Conservation (phyloP, 2,888 invertebrate species). For the Chrysolina haemoptera region DNA sequence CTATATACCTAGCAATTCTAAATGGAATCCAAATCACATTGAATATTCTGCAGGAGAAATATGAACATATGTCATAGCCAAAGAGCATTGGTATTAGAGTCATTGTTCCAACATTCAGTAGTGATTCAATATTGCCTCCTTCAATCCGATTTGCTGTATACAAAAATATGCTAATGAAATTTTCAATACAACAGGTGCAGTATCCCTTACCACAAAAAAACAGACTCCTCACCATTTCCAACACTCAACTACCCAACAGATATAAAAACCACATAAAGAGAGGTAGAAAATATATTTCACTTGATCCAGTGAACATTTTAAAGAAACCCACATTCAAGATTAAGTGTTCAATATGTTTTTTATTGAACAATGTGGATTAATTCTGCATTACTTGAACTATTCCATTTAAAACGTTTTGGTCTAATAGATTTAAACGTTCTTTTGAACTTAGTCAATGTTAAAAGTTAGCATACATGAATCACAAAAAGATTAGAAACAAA, state of each 20-base stretch:
- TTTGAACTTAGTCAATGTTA: neutral
- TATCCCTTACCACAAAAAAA: neutral
- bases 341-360: neutral
- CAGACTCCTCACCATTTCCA: neutral
- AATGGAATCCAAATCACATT: conserved; percentile 27
- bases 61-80: conserved; percentile 36
- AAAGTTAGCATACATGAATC: conserved; percentile 2
- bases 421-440: neutral
- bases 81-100: conserved; percentile 40
- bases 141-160: neutral
- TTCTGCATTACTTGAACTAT: neutral
- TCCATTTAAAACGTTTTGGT: neutral
- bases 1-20: conserved; percentile 26
- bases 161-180: neutral
- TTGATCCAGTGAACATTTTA: neutral
- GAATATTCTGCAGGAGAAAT: conserved; percentile 24
- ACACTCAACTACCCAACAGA: neutral
- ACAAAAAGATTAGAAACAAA: conserved; percentile 23
- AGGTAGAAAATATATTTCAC: neutral
- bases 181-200: neutral
- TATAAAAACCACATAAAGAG: neutral
- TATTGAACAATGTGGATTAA: neutral
- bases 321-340: neutral
- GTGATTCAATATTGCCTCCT: neutral
- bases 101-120: conserved; percentile 37